These are phyloP conservation scores for Sebastes oblongus DNA, from an alignment of 2,797 vertebrate species.

Conservation along the genomic window DNA sequence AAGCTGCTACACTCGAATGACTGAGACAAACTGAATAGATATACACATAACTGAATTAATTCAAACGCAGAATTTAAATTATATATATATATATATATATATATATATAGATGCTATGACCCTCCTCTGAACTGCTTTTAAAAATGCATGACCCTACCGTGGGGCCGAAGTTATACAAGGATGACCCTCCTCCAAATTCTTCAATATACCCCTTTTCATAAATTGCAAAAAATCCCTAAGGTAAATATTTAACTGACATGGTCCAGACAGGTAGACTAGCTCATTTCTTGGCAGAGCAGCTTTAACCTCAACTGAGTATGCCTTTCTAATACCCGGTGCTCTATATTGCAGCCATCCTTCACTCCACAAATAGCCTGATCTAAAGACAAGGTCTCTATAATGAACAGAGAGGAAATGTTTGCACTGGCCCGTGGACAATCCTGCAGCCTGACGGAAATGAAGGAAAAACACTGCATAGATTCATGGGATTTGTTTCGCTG, in stretches of 20 bases:
- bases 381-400: slow-evolving; percentile 72
- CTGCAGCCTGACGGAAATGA: slow-evolving; percentile 63
- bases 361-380: slow-evolving; percentile 75
- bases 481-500: slow-evolving; percentile 59
- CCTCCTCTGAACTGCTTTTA: slow-evolving; percentile 61
- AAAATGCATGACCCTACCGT: slow-evolving; percentile 52
- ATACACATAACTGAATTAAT: slow-evolving; percentile 1
- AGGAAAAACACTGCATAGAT: slow-evolving; percentile 65
- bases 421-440: slow-evolving; percentile 74
- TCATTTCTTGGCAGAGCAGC: slow-evolving; percentile 70
- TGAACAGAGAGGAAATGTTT: slow-evolving; percentile 77
- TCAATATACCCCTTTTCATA: slow-evolving; percentile 72
- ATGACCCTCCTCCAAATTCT: slow-evolving; percentile 64
- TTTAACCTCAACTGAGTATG: slow-evolving; percentile 69
- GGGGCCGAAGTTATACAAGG: slow-evolving; percentile 56
- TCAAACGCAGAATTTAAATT: slow-evolving; percentile 12
- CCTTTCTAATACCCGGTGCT: slow-evolving; percentile 70
- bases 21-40: background rate
- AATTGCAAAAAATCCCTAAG: slow-evolving; percentile 70
- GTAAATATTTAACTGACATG: slow-evolving; percentile 83
- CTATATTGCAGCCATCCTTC: slow-evolving; percentile 69
- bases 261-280: slow-evolving; percentile 79
- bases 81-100: background rate
- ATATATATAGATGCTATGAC: slow-evolving; percentile 37
- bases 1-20: background rate